Percentiles rank a stretch among this genome's conserved stretches.
phyloP scores from a whole-genome alignment of 1,140 invertebrate genomes.

The Drosophila takahashii region DNA sequence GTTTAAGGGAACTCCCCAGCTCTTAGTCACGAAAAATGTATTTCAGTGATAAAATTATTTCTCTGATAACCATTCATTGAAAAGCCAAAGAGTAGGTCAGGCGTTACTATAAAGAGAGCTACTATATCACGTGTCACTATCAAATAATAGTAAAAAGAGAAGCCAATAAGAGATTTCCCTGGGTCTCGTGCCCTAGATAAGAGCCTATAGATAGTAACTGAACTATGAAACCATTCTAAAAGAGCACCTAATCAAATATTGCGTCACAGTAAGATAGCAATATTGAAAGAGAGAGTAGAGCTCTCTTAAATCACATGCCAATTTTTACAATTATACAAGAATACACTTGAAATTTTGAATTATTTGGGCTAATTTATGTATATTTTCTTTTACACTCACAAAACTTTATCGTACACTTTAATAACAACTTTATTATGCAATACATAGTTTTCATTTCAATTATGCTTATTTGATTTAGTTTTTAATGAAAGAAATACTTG shows the following conservation, averaged over 20 bases:
- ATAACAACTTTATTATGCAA: constrained; percentile 67
- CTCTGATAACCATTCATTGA: constrained; percentile 17
- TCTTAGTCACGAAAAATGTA: background rate
- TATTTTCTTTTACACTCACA: constrained; percentile 59
- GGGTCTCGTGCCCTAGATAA: constrained; percentile 14
- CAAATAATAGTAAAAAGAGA: constrained; percentile 4
- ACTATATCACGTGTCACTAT: constrained; percentile 6
- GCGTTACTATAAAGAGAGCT: constrained; percentile 2
- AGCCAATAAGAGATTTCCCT: background rate
- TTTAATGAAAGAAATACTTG: constrained; percentile 59
- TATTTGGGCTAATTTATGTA: constrained; percentile 48
- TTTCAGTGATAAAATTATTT: background rate
- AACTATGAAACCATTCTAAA: constrained; percentile 4
- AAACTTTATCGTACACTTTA: constrained; percentile 68
- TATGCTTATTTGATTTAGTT: constrained; percentile 37
- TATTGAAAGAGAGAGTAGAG: background rate
- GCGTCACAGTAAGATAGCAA: constrained; percentile 4
- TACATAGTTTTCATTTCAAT: constrained; percentile 40
- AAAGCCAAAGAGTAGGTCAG: constrained; percentile 5
- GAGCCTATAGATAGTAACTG: background rate
- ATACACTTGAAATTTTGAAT: constrained; percentile 22
- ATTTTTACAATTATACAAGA: background rate
- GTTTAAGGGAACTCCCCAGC: constrained; percentile 6
- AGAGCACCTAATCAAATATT: constrained; percentile 7
- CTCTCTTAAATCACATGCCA: constrained; percentile 16